Base-by-base conservation (phyloP, 2,888 invertebrate species). In the Dorcus hopei region DNA sequence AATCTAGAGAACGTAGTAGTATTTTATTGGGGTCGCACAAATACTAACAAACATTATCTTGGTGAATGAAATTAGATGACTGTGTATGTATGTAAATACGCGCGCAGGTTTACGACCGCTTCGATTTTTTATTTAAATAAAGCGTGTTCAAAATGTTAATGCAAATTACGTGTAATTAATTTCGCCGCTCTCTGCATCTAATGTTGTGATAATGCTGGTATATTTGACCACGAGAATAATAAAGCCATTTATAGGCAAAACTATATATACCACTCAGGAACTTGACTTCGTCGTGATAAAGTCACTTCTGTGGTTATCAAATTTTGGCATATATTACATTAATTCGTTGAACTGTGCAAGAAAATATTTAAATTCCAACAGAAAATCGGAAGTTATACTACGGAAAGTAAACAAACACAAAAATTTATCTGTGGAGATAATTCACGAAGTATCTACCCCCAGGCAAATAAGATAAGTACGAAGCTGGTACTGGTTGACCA, bases 161-260 rank as follows among this genome's bases (percentile, higher is more conserved):
- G 26, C 26, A 33, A 33, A 33, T 33, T 33, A 33, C 26, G 26
- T 33, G 26, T 33, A 33, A 33, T 33, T 33, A 33, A 33, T 33
- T 42, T 42, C 42, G 42, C 42, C 14, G 42, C 42, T 11, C 42
- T 42, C 26, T 33, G 26, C 7, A 42, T 42, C 42, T 42, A 11
- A 14, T 14, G 11, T 42, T 42, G 42, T 42, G 42, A 42, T 14
- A 42, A 42, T 42, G 11, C 42, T 14, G 14, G 49, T 38, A 49
- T 33, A 48, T 40, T 47, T 43, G 47, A 45, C 45, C 48, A 40
- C 49, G 43, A 47, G 47, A 56, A 57, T 60, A 60, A 60, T 60
- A 60, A 53, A 57, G 53, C 56, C 56, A 60, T 60, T 60, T 60
- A 60, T 60, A 60, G 57, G 52, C 59, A 49, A 53, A 57, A 60